Evolutionary conservation across 2,113 vertebrate species (phyloP).

Genomic region (Tyrannus savana): DNA sequence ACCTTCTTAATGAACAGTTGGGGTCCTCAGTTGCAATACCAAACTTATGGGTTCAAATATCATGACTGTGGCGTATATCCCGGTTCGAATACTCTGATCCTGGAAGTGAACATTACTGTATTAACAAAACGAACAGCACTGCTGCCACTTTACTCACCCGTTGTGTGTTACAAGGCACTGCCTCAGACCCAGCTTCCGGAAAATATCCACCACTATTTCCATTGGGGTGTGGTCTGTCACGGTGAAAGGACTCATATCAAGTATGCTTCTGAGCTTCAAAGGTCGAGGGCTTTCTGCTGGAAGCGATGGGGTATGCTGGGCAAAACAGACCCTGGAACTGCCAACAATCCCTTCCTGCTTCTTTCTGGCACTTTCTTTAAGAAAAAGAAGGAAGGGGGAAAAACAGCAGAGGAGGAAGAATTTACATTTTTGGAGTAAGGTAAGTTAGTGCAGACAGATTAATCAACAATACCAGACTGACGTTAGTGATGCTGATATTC

Average conservation of each 20-base stretch:
- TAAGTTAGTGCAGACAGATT: neutral
- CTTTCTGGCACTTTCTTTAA: constrained; percentile 93
- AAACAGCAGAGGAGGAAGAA: neutral
- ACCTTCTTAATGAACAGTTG: neutral
- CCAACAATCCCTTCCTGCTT: constrained; percentile 96
- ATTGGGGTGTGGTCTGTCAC: constrained; percentile 99
- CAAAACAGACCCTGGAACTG: constrained; percentile 95
- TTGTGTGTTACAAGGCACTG: constrained; percentile 99
- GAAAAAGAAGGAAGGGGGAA: neutral
- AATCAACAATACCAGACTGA: neutral
- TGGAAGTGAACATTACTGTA: neutral
- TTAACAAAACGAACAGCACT: neutral
- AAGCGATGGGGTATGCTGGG: constrained; percentile 94
- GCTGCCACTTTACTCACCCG: constrained; percentile 82
- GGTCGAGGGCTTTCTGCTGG: constrained; percentile 96
- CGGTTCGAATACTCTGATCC: neutral
- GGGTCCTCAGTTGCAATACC: neutral
- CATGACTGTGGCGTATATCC: neutral
- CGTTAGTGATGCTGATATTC: neutral
- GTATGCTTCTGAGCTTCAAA: constrained; percentile 94
- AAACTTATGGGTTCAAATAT: neutral
- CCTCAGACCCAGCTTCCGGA: constrained; percentile 95
- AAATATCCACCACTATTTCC: constrained; percentile 99
- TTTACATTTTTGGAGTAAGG: neutral
- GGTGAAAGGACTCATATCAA: constrained; percentile 99